These are phyloP conservation scores for Dermochelys coriacea DNA, from an alignment of 2,797 vertebrate species.

Conservation along the genomic window DNA sequence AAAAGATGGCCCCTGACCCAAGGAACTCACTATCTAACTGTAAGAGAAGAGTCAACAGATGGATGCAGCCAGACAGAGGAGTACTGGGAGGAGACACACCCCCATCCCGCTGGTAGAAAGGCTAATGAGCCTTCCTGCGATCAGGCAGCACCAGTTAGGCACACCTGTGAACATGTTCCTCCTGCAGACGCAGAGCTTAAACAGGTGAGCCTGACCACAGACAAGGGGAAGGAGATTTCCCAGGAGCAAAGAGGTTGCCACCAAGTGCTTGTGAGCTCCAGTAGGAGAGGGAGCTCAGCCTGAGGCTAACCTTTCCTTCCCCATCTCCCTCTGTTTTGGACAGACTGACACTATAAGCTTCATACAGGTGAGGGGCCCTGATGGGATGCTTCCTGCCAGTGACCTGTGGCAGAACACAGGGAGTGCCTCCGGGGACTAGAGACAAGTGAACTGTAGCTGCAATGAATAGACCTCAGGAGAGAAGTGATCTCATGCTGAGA, in stretches of 20 bases:
- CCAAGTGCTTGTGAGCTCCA: neutral
- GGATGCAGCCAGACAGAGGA: neutral
- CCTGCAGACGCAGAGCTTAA: neutral
- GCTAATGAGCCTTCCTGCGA: neutral
- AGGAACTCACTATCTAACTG: neutral
- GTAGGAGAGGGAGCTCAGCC: no score
- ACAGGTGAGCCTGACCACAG: neutral
- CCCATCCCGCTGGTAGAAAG: neutral
- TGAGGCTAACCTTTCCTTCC: neutral
- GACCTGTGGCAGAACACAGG: no score
- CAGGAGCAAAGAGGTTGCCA: neutral
- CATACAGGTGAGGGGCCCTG: neutral
- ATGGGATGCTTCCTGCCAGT: no score
- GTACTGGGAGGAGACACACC: neutral
- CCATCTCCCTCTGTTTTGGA: neutral
- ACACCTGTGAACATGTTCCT: neutral
- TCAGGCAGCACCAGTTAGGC: neutral
- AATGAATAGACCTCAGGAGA: neutral
- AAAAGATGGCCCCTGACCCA: neutral
- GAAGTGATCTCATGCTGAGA: neutral
- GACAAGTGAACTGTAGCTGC: neutral
- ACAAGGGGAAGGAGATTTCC: neutral
- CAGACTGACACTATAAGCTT: neutral
- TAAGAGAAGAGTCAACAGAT: neutral
- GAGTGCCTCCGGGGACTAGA: neutral